Conservation (phyloP, 2,113 vertebrate species). For the Sterrhoptilus dennistouni region DNA sequence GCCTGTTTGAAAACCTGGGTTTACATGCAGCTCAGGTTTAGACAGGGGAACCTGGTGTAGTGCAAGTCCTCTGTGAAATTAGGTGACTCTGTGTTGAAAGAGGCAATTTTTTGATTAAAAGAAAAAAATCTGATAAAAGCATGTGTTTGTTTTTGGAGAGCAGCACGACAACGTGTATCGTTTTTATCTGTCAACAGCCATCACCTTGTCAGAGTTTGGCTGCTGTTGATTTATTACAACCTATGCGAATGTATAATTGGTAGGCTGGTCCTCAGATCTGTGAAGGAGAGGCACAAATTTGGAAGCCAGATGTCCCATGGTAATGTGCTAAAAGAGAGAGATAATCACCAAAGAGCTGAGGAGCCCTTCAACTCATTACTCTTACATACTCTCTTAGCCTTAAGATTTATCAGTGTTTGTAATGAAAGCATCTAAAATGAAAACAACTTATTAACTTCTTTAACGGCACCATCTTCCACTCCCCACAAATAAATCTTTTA, state of each 20-base stretch:
- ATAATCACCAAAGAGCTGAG: conserved; percentile 64
- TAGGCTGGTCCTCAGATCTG: conserved; percentile 64
- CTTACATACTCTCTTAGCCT: conserved; percentile 49
- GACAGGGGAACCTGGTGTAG: conserved; percentile 3
- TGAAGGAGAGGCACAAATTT: conserved; percentile 53
- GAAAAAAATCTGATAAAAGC: conserved; percentile 70
- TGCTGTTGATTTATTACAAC: conserved; percentile 75
- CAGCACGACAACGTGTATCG: conserved; percentile 41
- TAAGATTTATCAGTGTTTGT: conserved; percentile 66
- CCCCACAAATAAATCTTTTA: conserved; percentile 51
- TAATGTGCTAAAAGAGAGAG: conserved; percentile 29
- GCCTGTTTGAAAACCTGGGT: background rate
- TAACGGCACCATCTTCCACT: conserved; percentile 41
- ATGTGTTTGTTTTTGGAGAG: conserved; percentile 71
- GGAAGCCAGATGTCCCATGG: conserved; percentile 61
- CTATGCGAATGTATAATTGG: conserved; percentile 70
- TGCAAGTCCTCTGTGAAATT: conserved; percentile 64
- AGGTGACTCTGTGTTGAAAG: conserved; percentile 55
- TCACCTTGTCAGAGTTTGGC: conserved; percentile 71
- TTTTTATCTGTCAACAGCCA: conserved; percentile 75
- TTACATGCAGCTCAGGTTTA: conserved; percentile 67
- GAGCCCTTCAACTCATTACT: conserved; percentile 53
- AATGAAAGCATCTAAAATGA: conserved; percentile 61
- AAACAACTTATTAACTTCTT: conserved; percentile 46
- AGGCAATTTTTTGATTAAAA: conserved; percentile 75